Conservation (phyloP, 2,113 vertebrate species). For the Hassar affinis region DNA sequence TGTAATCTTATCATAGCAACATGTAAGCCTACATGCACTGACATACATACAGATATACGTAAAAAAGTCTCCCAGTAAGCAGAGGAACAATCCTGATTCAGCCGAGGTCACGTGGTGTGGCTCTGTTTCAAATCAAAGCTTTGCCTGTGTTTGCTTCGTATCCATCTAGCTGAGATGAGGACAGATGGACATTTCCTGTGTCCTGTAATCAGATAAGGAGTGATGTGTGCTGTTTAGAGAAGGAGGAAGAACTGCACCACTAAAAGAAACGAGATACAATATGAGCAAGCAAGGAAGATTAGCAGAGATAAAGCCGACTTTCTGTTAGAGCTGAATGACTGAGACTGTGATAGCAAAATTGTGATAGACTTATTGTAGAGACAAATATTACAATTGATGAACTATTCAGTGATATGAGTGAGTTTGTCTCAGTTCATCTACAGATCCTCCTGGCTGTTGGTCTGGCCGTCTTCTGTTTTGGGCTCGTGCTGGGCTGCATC, state of each 20-base stretch:
- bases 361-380: not conserved
- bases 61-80: not conserved
- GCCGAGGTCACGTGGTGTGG: slow-evolving; percentile 6
- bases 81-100: slow-evolving; percentile 1
- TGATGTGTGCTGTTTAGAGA: slow-evolving; percentile 37
- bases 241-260: not conserved
- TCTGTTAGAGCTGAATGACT: not conserved
- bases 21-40: not conserved
- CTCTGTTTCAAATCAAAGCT: slow-evolving; percentile 52
- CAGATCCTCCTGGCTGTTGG: slow-evolving; percentile 72
- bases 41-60: not conserved
- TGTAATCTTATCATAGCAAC: not conserved
- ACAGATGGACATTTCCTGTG: slow-evolving; percentile 61
- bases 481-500: slow-evolving; percentile 73
- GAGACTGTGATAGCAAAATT: too few species aligned
- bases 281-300: not conserved
- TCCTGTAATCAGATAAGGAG: slow-evolving; percentile 59
- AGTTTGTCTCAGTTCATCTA: slow-evolving; percentile 66
- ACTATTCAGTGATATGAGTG: not conserved
- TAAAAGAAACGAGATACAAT: not conserved
- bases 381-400: not conserved
- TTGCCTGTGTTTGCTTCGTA: slow-evolving; percentile 43
- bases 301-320: not conserved
- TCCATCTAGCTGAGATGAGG: slow-evolving; percentile 54
- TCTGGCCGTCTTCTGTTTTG: slow-evolving; percentile 75